A percentile compares a stretch with the other conserved stretches of the same genome.
Evolutionary conservation across 1,140 invertebrate species (phyloP).

Genomic region (Orussus abietinus): DNA sequence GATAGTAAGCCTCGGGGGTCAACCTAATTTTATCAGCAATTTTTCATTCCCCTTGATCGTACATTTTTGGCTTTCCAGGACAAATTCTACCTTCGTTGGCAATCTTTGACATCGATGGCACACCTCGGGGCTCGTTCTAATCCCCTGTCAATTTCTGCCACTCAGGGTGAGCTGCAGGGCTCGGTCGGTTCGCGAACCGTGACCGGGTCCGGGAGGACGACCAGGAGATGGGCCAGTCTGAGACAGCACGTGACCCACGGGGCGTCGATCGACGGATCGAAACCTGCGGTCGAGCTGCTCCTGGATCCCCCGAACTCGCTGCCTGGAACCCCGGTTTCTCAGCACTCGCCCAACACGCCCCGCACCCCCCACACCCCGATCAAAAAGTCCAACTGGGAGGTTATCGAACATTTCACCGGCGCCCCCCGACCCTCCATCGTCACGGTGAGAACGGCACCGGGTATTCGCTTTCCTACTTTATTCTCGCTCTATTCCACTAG

Average conservation of each 20-base stretch:
- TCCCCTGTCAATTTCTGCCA: too few relatives aligned
- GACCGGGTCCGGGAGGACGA: conserved; percentile 33
- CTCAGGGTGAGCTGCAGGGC: conserved; percentile 8
- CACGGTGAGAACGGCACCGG: conserved; percentile 37
- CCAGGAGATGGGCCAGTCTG: conserved; percentile 52
- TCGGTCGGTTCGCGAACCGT: conserved; percentile 21
- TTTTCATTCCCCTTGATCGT: background rate
- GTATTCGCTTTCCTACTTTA: too few relatives aligned
- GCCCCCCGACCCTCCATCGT: conserved; percentile 48
- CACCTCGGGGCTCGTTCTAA: too few relatives aligned
- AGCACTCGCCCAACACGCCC: conserved; percentile 39
- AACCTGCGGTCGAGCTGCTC: conserved; percentile 35
- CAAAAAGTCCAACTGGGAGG: conserved; percentile 82
- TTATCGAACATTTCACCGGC: conserved; percentile 76
- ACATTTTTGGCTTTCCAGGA: conserved; percentile 24
- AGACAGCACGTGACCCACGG: conserved; percentile 42
- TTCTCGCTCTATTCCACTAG: too few relatives aligned
- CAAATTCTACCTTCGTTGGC: too few relatives aligned
- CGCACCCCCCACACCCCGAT: conserved; percentile 56
- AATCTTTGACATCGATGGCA: too few relatives aligned
- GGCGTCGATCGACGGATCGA: conserved; percentile 27
- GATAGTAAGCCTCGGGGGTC: too few relatives aligned
- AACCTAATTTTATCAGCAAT: too few relatives aligned
- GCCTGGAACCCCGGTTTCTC: conserved; percentile 41
- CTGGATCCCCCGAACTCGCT: conserved; percentile 43